phyloP scores from a whole-genome alignment of 2,888 invertebrate species.

The Cantharis lateralis region DNA sequence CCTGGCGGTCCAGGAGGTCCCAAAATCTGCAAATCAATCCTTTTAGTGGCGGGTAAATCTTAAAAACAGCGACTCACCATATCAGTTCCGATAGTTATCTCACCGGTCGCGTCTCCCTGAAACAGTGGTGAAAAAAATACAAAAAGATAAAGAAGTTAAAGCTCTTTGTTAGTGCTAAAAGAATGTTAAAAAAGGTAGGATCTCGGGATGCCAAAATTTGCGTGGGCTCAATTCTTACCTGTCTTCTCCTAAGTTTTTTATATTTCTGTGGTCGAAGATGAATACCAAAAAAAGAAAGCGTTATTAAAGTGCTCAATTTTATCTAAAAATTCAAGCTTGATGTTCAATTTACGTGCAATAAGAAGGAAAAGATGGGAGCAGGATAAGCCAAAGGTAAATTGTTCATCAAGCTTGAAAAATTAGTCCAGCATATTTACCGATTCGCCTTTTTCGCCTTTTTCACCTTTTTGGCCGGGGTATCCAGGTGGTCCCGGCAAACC shows the following conservation, averaged over 20 bases:
- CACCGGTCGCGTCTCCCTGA: constrained; percentile 82
- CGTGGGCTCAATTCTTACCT: constrained; percentile 65
- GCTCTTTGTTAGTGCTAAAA: constrained; percentile 3
- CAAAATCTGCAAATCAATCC: constrained; percentile 54
- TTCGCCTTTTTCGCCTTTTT: constrained; percentile 91
- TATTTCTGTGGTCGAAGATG: constrained; percentile 66
- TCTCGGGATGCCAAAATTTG: not conserved
- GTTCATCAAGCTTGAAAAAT: constrained; percentile 15
- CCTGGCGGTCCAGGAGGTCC: constrained; percentile 81
- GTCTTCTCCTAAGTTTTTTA: constrained; percentile 80
- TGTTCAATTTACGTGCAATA: constrained; percentile 13
- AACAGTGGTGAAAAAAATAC: constrained; percentile 57
- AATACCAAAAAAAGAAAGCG: constrained; percentile 39
- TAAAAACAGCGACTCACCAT: constrained; percentile 62
- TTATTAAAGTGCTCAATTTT: constrained; percentile 18
- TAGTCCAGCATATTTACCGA: constrained; percentile 70
- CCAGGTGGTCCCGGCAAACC: constrained; percentile 82
- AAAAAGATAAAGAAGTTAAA: constrained; percentile 41
- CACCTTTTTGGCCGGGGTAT: constrained; percentile 87
- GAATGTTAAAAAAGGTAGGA: not conserved
- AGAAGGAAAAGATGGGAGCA: constrained; percentile 4
- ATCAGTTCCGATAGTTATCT: constrained; percentile 73
- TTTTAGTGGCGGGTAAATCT: not conserved
- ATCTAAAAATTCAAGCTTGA: constrained; percentile 30
- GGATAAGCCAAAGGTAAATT: not conserved